Evolutionary conservation across 1,140 invertebrate species (phyloP), one percentile per base, ranked within the genome.

Genomic region (Aplysia californica): DNA sequence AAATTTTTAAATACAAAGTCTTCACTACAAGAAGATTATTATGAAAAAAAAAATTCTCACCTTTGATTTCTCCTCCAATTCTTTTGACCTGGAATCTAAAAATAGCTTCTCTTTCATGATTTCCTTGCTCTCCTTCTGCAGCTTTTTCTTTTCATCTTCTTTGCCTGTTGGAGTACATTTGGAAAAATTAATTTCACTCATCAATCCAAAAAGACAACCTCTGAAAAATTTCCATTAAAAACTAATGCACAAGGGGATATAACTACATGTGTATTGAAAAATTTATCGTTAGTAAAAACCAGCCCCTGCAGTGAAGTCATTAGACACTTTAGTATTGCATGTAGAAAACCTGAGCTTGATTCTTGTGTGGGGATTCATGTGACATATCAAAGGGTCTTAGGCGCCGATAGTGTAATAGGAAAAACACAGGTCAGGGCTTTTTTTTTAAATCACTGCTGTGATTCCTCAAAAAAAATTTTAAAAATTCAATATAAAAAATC

Each of bases 131-230:
- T 78, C 82, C 64, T 76, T 81, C 44, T 84, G 74, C 56, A 87
- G 74, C 75, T 82, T 86, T 69, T 79, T 79, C 68, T 82, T 85
- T 67, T 87, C 85, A 44, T 88, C 87, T 76, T 87, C 87, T 85
- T 88, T 88, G 18, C 77, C 87, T 88, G 74, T 15, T 81, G 77
- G 23, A 66, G 21, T 33, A 55, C 6, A 71, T 21, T 35, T 44
- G 5, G 35, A 3, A 65, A 35, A 65, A 65, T 65, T 20, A 65
- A 5, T 33, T 4, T 20, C 2, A 5, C 29, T 65, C 10, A 35
- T 33, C 36, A 3, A 65, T 20, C 31, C 29, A 26, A 26, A 61
- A 5, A 15, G 20, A 61, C 5, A 6, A 6, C 10, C 6, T 26
- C 10, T 6, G 29, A 61, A 26, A 61, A 61, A 26, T 10, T 15